These are phyloP conservation scores for Mus minutoides DNA, from an alignment of 2,797 vertebrate species.

Conservation along the genomic window DNA sequence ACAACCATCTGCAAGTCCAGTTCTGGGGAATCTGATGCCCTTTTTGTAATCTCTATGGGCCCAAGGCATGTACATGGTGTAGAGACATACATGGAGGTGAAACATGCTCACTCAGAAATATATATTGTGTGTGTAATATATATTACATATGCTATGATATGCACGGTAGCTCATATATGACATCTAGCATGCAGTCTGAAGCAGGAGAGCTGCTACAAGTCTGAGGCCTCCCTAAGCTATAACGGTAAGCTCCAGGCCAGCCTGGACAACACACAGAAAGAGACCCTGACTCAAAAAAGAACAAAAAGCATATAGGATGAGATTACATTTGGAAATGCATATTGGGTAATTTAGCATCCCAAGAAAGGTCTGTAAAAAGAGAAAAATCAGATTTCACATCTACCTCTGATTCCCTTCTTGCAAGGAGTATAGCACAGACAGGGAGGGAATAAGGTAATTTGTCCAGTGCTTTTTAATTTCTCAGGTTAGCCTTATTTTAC, in stretches of 20 bases:
- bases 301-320: not conserved
- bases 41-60: not conserved
- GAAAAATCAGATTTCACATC: constrained; percentile 64
- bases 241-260: not conserved
- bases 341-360: constrained; percentile 46
- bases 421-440: not conserved
- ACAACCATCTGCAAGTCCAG: not conserved
- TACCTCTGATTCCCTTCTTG: constrained; percentile 49
- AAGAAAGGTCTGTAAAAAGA: constrained; percentile 57
- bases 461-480: not conserved
- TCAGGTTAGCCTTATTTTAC: not conserved
- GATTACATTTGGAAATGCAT: constrained; percentile 62
- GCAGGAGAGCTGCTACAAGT: not conserved
- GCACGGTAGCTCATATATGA: not conserved
- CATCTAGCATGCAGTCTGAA: not conserved
- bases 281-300: not conserved
- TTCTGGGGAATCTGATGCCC: not conserved
- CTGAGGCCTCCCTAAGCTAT: not conserved
- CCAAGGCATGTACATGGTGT: not conserved
- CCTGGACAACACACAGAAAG: not conserved
- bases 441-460: constrained; percentile 54
- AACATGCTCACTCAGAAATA: not conserved
- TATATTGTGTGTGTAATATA: not conserved
- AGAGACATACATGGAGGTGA: not conserved
- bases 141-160: not conserved